phyloP scores from a whole-genome alignment of 2,888 invertebrate genomes.

The Periphyllus acericola region DNA sequence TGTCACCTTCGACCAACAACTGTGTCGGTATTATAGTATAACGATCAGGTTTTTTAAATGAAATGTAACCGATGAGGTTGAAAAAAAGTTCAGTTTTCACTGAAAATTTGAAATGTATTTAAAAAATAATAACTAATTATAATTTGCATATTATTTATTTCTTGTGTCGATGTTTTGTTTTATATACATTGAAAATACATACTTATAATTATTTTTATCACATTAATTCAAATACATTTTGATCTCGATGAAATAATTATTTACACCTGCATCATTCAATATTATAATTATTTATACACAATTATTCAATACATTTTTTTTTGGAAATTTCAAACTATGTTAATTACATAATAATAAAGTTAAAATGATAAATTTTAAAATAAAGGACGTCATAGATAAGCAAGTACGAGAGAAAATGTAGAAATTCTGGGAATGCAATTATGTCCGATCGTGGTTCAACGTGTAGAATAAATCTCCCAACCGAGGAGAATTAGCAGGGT shows the following conservation, averaged over 20 bases:
- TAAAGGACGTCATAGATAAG: constrained; percentile 33
- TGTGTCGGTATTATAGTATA: not conserved
- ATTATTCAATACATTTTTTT: not conserved
- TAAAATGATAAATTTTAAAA: constrained; percentile 3
- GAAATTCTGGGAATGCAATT: constrained; percentile 71
- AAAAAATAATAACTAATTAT: too few relatives aligned
- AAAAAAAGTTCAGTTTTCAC: not conserved
- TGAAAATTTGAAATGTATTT: too few relatives aligned
- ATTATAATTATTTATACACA: not conserved
- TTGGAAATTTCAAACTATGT: not conserved
- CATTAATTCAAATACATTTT: not conserved
- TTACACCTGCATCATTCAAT: not conserved
- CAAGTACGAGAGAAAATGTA: constrained; percentile 38
- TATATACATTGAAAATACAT: too few relatives aligned
- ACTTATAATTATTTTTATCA: too few relatives aligned
- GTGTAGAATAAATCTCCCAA: constrained; percentile 85
- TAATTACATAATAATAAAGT: not conserved
- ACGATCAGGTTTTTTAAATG: not conserved
- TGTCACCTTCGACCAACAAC: not conserved
- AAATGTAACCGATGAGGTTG: not conserved
- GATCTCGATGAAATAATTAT: not conserved
- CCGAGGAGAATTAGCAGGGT: constrained; percentile 85
- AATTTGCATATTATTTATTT: too few relatives aligned
- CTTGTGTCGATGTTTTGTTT: too few relatives aligned
- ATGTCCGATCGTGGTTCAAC: constrained; percentile 75